phyloP scores from a whole-genome alignment of 2,113 vertebrate species.

The Odocoileus hemionus region DNA sequence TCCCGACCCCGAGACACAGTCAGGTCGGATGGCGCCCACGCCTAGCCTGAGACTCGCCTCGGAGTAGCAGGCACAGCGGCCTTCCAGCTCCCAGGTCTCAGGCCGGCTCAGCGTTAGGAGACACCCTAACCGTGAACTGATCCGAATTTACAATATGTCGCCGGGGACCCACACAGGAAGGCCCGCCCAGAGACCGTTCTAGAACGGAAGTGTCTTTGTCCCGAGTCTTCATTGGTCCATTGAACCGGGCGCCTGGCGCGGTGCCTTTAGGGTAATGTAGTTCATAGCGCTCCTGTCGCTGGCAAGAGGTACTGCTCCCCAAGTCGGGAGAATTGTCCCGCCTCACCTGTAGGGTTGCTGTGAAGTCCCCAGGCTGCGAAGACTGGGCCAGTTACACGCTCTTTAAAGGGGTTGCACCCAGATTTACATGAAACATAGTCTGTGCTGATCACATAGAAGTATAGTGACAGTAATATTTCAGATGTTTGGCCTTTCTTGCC shows the following conservation, averaged over 20 bases:
- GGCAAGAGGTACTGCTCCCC: rapidly evolving
- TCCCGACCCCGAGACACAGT: not conserved
- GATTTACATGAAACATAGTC: not conserved
- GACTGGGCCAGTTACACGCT: too few species aligned
- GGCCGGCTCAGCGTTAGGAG: rapidly evolving
- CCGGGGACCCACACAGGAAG: not conserved
- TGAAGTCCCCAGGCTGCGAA: not conserved
- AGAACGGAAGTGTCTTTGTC: not conserved
- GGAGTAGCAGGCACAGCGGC: rapidly evolving
- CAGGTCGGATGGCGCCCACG: not conserved
- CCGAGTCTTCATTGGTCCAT: not conserved
- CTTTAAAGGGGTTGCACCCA: not conserved
- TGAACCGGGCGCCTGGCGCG: rapidly evolving
- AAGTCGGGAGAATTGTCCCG: rapidly evolving
- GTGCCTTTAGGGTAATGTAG: not conserved
- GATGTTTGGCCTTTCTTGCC: not conserved
- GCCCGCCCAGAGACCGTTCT: rapidly evolving
- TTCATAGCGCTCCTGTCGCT: rapidly evolving
- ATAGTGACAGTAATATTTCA: not conserved
- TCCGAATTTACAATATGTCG: rapidly evolving
- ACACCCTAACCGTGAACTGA: rapidly evolving
- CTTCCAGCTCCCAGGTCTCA: rapidly evolving
- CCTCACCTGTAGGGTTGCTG: too few species aligned
- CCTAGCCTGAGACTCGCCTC: not conserved
- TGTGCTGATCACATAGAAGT: not conserved